phyloP scores from a whole-genome alignment of 2,113 vertebrate species.

The Corydoras maculifer region DNA sequence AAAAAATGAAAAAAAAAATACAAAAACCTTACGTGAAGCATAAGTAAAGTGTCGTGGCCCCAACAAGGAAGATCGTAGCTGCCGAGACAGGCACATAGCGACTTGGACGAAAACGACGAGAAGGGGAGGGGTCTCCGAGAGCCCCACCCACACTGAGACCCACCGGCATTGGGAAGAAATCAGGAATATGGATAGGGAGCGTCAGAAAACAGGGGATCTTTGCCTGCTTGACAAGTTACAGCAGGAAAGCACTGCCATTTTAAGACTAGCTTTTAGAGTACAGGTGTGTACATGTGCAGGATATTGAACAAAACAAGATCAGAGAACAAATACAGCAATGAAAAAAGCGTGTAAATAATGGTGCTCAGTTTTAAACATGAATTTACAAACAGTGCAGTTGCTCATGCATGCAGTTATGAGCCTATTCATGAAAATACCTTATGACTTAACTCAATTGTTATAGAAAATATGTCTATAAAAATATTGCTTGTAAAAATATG shows the following conservation, averaged over 20 bases:
- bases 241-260: slow-evolving; percentile 21
- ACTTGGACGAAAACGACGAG: slow-evolving; percentile 88
- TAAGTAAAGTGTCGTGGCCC: slow-evolving; percentile 92
- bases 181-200: slow-evolving; percentile 7
- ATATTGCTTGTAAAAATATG: slow-evolving; percentile 61
- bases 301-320: background rate
- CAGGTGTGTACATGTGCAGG: background rate
- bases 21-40: slow-evolving; percentile 87
- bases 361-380: background rate
- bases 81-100: slow-evolving; percentile 94
- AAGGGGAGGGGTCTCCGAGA: slow-evolving; percentile 67
- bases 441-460: slow-evolving; percentile 46
- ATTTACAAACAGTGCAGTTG: slow-evolving; percentile 26
- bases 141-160: slow-evolving; percentile 62
- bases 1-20: background rate
- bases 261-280: background rate
- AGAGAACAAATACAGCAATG: background rate
- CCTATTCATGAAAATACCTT: slow-evolving; percentile 35
- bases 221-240: slow-evolving; percentile 8
- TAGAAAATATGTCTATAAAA: slow-evolving; percentile 65
- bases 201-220: slow-evolving; percentile 12
- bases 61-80: slow-evolving; percentile 88
- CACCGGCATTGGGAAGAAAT: slow-evolving; percentile 52
- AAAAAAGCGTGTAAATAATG: background rate
- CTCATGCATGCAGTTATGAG: slow-evolving; percentile 11